phyloP scores from a whole-genome alignment of 2,888 invertebrate genomes.

The Phoronis australis region DNA sequence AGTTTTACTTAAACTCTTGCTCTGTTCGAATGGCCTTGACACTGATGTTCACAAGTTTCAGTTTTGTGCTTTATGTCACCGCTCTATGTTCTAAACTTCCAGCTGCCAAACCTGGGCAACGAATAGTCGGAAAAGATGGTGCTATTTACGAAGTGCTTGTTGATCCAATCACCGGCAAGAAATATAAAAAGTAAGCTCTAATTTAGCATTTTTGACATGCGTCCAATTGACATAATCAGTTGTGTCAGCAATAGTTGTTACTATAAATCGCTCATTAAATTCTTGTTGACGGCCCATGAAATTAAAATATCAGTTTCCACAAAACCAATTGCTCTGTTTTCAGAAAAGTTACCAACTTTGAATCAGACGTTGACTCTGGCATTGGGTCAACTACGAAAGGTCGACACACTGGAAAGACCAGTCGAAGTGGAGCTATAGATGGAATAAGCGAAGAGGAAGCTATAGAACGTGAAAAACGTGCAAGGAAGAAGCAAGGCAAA shows the following conservation, averaged over 20 bases:
- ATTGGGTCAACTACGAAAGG: constrained; percentile 30
- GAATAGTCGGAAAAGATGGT: constrained; percentile 46
- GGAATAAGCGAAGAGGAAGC: constrained; percentile 21
- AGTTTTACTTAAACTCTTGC: too few relatives aligned
- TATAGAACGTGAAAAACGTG: neutral
- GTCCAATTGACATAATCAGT: too few relatives aligned
- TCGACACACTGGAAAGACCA: constrained; percentile 21
- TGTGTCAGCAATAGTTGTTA: too few relatives aligned
- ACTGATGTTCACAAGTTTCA: too few relatives aligned
- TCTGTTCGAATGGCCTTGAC: too few relatives aligned
- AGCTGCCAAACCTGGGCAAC: constrained; percentile 36
- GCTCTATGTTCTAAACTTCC: too few relatives aligned
- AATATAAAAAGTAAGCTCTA: constrained; percentile 48
- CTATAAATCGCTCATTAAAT: too few relatives aligned
- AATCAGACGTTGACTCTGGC: constrained; percentile 34
- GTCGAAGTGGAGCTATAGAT: constrained; percentile 16
- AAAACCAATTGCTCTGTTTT: constrained; percentile 1
- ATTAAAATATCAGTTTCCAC: too few relatives aligned
- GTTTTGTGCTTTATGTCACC: too few relatives aligned
- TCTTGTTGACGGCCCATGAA: too few relatives aligned
- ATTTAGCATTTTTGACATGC: constrained; percentile 10
- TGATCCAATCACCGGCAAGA: constrained; percentile 50
- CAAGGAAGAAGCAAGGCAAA: constrained; percentile 31
- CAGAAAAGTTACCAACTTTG: constrained; percentile 40
- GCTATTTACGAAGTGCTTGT: constrained; percentile 44